Conservation (phyloP, 2,113 vertebrate genomes). For the Rhinogobius similis region DNA sequence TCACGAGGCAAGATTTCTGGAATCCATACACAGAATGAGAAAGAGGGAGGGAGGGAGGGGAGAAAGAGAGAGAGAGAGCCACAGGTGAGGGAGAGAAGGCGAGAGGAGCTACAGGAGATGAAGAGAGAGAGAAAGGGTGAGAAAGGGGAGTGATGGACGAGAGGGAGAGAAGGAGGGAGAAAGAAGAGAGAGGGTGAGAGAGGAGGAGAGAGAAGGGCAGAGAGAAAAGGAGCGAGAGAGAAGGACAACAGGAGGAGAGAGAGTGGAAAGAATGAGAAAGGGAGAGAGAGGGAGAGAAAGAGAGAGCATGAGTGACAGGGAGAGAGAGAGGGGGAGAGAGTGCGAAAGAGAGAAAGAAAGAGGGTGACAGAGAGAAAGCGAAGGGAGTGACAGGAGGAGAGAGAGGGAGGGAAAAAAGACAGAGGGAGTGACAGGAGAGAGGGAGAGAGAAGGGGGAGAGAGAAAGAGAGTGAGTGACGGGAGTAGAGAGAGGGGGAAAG, state of each 20-base stretch:
- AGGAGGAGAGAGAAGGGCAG: no score
- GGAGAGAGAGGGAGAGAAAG: slow-evolving; percentile 41
- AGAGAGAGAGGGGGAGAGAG: no score
- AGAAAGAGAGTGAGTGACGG: no score
- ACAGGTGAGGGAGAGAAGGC: slow-evolving; percentile 37
- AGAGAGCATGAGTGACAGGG: no score
- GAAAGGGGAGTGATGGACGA: not conserved
- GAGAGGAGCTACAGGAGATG: slow-evolving; percentile 10
- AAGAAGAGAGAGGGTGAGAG: no score
- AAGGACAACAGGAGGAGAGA: slow-evolving; percentile 37
- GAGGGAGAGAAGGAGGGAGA: no score
- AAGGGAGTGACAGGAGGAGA: slow-evolving; percentile 10
- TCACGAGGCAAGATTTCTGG: slow-evolving; percentile 68
- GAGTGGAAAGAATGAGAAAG: no score
- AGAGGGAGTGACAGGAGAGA: slow-evolving; percentile 17
- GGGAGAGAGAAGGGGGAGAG: no score
- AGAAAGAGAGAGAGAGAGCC: slow-evolving; percentile 37
- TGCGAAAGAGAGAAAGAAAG: no score
- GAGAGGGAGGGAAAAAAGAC: no score
- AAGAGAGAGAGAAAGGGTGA: slow-evolving; percentile 37
- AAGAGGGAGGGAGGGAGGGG: slow-evolving; percentile 29
- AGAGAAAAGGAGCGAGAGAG: no score
- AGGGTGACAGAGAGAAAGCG: slow-evolving; percentile 27
- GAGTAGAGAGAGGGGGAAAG: no score
- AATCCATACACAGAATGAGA: slow-evolving; percentile 36